Conservation (phyloP, 2,888 invertebrate genomes). For the Neoscelio sp. region DNA sequence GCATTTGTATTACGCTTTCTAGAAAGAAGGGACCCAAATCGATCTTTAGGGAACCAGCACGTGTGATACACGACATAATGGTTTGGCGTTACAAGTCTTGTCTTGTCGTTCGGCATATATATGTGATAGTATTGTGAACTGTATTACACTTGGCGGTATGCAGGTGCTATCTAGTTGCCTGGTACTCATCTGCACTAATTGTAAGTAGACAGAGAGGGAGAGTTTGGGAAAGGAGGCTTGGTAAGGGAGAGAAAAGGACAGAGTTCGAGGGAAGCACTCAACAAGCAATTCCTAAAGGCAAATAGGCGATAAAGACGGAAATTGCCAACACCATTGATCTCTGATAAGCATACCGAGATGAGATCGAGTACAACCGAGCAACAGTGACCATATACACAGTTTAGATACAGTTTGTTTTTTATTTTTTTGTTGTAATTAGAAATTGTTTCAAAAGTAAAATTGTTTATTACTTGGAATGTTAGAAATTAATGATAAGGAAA, state of each 20-base stretch:
- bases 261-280: slow-evolving; percentile 38
- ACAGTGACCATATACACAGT: not conserved
- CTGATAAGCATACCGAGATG: slow-evolving; percentile 21
- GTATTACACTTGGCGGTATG: slow-evolving; percentile 38
- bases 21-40: slow-evolving; percentile 42
- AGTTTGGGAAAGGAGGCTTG: not conserved
- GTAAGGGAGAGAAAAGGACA: slow-evolving; percentile 2
- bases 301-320: slow-evolving; percentile 77
- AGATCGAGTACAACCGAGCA: slow-evolving; percentile 12
- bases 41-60: slow-evolving; percentile 44
- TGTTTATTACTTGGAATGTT: not conserved
- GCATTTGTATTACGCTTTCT: slow-evolving; percentile 16
- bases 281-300: slow-evolving; percentile 71
- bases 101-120: slow-evolving; percentile 33
- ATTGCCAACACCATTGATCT: slow-evolving; percentile 72
- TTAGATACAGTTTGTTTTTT: not conserved
- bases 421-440: not conserved
- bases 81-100: slow-evolving; percentile 47
- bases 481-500: not conserved
- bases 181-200: slow-evolving; percentile 53
- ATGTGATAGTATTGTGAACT: slow-evolving; percentile 34
- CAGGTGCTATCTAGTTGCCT: slow-evolving; percentile 54
- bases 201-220: slow-evolving; percentile 42
- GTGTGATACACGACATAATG: slow-evolving; percentile 43
- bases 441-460: not conserved